A percentile compares a stretch with the other conserved stretches of the same genome.
Conservation (phyloP, 2,888 invertebrate genomes). For the Byasa hedistus region DNA sequence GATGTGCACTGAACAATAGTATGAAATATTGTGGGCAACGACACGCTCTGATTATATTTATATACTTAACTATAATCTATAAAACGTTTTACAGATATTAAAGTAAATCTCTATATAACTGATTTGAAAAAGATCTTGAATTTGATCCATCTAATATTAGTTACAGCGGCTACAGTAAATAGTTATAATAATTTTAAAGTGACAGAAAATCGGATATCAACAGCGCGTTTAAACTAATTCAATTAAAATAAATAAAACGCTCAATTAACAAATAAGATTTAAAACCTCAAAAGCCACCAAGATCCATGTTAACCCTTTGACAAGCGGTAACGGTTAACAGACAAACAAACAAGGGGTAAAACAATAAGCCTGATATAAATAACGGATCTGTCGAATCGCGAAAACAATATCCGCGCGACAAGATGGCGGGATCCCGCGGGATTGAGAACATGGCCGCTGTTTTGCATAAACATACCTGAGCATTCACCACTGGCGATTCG, state of each 20-base stretch:
- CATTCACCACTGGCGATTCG: background rate
- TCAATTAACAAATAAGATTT: constrained; percentile 28
- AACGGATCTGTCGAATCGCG: constrained; percentile 70
- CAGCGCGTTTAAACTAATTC: background rate
- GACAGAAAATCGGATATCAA: no score
- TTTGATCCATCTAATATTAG: no score
- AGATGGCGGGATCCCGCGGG: constrained; percentile 54
- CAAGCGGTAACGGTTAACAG: constrained; percentile 45
- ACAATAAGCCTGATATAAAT: constrained; percentile 70
- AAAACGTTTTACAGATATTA: no score
- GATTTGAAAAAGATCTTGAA: no score
- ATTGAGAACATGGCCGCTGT: constrained; percentile 45
- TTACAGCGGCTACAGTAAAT: no score
- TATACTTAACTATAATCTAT: background rate
- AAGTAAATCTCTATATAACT: no score
- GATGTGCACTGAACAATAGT: constrained; percentile 17
- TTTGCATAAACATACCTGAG: constrained; percentile 47
- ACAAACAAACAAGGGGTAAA: constrained; percentile 48
- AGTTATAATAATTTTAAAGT: no score
- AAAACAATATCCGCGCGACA: constrained; percentile 69
- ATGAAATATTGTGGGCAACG: constrained; percentile 9
- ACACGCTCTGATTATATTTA: constrained; percentile 14
- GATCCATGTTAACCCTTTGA: constrained; percentile 49
- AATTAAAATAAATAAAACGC: background rate
- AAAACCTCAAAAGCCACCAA: constrained; percentile 30